Percentiles rank a stretch among this genome's conserved stretches.
These are phyloP conservation scores for Pogonomyrmex barbatus DNA, from an alignment of 1,140 invertebrate genomes.

Conservation along the genomic window DNA sequence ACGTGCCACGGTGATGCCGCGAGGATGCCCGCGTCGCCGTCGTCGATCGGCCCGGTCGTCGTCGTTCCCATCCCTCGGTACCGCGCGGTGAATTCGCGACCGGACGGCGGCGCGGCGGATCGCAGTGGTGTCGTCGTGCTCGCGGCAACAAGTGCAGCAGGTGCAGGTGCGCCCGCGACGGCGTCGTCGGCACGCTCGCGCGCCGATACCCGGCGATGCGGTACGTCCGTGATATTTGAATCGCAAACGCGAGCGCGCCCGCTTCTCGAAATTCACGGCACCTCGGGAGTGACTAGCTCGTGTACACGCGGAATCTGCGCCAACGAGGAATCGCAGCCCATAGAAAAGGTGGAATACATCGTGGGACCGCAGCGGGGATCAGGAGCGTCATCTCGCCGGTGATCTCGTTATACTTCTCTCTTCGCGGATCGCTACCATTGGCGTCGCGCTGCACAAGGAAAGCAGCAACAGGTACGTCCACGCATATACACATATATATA, in stretches of 20 bases:
- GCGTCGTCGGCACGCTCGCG: slow-evolving; percentile 1
- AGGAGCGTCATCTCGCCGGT: neutral
- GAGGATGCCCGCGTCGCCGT: slow-evolving; percentile 67
- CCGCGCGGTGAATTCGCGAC: slow-evolving; percentile 70
- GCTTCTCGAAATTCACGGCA: neutral
- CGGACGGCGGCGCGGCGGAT: slow-evolving; percentile 58
- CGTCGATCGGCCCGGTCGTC: slow-evolving; percentile 55
- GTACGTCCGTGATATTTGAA: slow-evolving; percentile 45
- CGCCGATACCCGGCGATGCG: slow-evolving; percentile 50
- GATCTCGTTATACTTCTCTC: slow-evolving; percentile 24
- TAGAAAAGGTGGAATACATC: neutral
- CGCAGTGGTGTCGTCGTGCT: slow-evolving; percentile 39
- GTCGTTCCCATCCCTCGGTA: slow-evolving; percentile 52
- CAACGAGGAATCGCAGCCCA: neutral
- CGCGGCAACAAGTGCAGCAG: slow-evolving; percentile 70
- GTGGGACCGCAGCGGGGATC: neutral
- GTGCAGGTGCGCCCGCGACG: slow-evolving; percentile 77
- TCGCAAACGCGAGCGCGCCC: neutral
- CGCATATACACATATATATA: slow-evolving; percentile 3
- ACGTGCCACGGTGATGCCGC: slow-evolving; percentile 62
- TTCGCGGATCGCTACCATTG: slow-evolving; percentile 28
- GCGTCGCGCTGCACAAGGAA: slow-evolving; percentile 57
- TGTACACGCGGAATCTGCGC: neutral
- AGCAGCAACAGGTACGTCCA: slow-evolving; percentile 77
- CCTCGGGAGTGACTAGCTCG: neutral